Evolutionary conservation across 2,113 vertebrate species (phyloP).

Genomic region (Atherinomorus stipes): DNA sequence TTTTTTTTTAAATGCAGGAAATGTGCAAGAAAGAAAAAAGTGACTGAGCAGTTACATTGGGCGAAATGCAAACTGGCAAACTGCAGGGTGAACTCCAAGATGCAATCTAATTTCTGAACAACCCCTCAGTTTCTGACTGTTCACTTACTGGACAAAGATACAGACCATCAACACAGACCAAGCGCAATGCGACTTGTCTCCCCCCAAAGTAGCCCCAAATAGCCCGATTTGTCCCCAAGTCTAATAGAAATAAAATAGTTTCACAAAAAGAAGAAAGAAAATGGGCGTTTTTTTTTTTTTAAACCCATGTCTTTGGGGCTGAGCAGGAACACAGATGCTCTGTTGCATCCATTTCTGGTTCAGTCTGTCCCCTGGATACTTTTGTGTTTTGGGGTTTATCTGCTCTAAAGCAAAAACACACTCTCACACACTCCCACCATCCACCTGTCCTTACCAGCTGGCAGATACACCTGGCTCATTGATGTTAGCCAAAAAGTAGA

Average conservation of each 20-base stretch:
- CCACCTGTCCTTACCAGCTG: slow-evolving; percentile 81
- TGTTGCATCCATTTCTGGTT: not conserved
- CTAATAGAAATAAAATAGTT: not conserved
- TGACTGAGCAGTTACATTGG: not conserved
- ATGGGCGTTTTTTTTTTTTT: slow-evolving; percentile 1
- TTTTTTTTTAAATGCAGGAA: too few species aligned
- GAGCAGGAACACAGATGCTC: not conserved
- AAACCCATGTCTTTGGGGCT: slow-evolving; percentile 9
- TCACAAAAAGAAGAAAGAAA: not conserved
- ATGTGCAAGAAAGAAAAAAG: too few species aligned
- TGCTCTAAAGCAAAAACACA: slow-evolving; percentile 46
- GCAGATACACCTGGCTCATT: slow-evolving; percentile 76
- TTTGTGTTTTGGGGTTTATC: slow-evolving; percentile 57
- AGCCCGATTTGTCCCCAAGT: not conserved
- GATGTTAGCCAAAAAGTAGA: slow-evolving; percentile 56
- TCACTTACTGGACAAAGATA: not conserved
- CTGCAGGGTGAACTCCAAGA: not conserved
- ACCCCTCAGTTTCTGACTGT: not conserved
- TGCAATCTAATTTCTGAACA: not conserved
- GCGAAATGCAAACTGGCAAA: not conserved
- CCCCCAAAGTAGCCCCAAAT: not conserved
- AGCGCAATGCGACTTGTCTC: too few species aligned
- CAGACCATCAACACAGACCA: not conserved
- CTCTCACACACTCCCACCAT: slow-evolving; percentile 63
- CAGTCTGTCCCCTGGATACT: slow-evolving; percentile 33